Percentiles rank a stretch among this genome's conserved stretches.
phyloP scores from a whole-genome alignment of 1,140 invertebrate species.

The Neoseiulus cucumeris region DNA sequence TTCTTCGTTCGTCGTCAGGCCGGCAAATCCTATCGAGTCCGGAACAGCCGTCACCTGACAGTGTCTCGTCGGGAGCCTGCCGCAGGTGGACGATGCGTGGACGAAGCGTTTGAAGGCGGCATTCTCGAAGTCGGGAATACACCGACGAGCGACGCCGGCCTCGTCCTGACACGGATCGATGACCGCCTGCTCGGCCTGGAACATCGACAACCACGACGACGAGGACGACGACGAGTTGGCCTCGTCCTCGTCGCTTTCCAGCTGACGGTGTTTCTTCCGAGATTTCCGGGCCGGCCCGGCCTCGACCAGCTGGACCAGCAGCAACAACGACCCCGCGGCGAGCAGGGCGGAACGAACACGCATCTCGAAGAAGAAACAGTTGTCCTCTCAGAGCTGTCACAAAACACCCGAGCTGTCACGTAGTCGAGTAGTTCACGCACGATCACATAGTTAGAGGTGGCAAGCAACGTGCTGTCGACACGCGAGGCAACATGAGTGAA shows the following conservation, averaged over 20 bases:
- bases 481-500: too few species aligned
- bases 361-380: too few species aligned
- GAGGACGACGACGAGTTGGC: neutral
- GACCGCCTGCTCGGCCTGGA: neutral
- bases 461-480: too few species aligned
- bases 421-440: too few species aligned
- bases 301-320: too few species aligned
- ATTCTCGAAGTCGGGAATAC: constrained; percentile 37
- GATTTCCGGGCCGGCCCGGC: neutral
- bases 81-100: constrained; percentile 36
- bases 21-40: constrained; percentile 20
- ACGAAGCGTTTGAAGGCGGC: constrained; percentile 36
- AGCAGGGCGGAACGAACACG: too few species aligned
- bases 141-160: constrained; percentile 25
- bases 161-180: constrained; percentile 73
- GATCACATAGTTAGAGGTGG: too few species aligned
- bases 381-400: too few species aligned
- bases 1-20: constrained; percentile 19
- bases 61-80: constrained; percentile 31
- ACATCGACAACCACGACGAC: neutral
- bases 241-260: neutral
- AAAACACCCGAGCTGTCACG: too few species aligned
- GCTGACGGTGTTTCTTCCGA: neutral
- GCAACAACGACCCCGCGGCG: too few species aligned
- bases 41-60: constrained; percentile 20